Evolutionary conservation across 2,113 vertebrate species (phyloP).

Genomic region (Burhinus oedicnemus): DNA sequence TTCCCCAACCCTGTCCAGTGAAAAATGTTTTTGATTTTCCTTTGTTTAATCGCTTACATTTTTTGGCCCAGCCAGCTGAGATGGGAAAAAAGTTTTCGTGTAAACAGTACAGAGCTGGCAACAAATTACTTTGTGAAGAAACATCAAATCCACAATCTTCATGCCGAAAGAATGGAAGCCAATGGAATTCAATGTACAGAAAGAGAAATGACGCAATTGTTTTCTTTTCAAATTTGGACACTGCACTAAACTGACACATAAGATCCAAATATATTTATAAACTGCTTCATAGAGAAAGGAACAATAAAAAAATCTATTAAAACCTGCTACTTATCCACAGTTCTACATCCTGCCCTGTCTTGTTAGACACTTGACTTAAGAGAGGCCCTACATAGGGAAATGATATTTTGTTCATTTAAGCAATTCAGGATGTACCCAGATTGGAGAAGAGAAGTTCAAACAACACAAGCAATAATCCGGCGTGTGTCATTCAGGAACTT

Average conservation of each 20-base stretch:
- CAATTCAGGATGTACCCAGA: background rate
- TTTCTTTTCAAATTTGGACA: background rate
- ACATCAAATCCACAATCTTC: background rate
- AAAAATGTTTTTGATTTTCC: constrained; percentile 10
- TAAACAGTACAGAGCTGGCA: constrained; percentile 17
- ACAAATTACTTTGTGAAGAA: constrained; percentile 16
- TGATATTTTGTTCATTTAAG: background rate
- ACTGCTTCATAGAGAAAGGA: background rate
- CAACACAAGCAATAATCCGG: background rate
- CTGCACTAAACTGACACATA: background rate
- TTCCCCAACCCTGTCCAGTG: background rate
- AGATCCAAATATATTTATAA: background rate
- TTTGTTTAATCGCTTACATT: background rate
- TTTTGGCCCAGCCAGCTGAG: background rate
- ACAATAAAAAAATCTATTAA: background rate
- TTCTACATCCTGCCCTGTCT: background rate
- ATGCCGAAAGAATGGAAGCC: background rate
- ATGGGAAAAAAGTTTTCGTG: background rate
- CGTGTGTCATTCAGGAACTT: background rate
- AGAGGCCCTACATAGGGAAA: background rate
- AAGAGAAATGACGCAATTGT: background rate
- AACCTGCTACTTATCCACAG: background rate
- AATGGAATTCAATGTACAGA: background rate
- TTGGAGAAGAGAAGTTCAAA: background rate
- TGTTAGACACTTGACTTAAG: background rate